A percentile compares a stretch with the other conserved stretches of the same genome.
These are phyloP conservation scores for Paragorgia papillata DNA, from an alignment of 92 coral and sea anemone genomes.

Conservation along the genomic window DNA sequence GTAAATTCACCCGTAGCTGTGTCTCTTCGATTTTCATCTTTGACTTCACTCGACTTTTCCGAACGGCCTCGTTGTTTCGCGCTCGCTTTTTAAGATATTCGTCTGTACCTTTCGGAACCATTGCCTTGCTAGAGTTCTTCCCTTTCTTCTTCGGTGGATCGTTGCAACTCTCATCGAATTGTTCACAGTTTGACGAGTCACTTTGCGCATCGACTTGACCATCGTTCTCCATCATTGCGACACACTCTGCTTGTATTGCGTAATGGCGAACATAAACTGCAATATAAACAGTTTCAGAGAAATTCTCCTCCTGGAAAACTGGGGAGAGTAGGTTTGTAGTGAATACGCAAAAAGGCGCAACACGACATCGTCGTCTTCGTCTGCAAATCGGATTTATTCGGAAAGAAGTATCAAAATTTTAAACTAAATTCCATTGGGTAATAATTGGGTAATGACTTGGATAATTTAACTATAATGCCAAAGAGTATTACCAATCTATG, in stretches of 20 bases:
- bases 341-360: no score
- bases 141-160: conserved; percentile 27
- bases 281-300: conserved; percentile 12
- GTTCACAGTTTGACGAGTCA: conserved; percentile 23
- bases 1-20: conserved; percentile 68
- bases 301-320: neutral
- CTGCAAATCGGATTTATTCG: no score
- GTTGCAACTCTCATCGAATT: neutral
- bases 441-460: no score
- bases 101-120: conserved; percentile 27
- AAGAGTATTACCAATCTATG: no score
- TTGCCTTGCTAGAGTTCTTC: neutral
- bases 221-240: conserved; percentile 38
- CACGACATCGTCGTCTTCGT: no score
- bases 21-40: conserved; percentile 95
- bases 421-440: no score
- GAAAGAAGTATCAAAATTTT: no score
- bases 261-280: conserved; percentile 29
- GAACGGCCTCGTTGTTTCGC: conserved; percentile 91
- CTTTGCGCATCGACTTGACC: conserved; percentile 36
- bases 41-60: conserved; percentile 97
- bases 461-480: no score
- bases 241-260: conserved; percentile 45
- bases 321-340: no score
- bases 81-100: conserved; percentile 84